Base-by-base conservation (phyloP, 2,888 invertebrate genomes). In the Drosophila longiperda region DNA sequence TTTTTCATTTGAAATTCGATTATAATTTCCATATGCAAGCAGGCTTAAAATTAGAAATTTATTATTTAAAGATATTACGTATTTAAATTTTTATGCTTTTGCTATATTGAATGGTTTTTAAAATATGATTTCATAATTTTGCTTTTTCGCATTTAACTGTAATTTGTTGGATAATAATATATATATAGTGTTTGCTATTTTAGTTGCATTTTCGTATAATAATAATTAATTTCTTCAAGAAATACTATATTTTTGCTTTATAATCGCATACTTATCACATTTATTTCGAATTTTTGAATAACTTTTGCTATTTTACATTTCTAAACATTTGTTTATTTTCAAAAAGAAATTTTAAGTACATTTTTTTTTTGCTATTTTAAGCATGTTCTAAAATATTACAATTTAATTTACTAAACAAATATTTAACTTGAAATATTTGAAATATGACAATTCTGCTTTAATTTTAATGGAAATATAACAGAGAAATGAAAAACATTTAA, bases 1-100 rank as follows among this genome's bases (percentile, higher is more conserved):
- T 12, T 20, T 53, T 60, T 54, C 58, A 66, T 75, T 60, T 74
- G 55, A 59, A 74, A 67, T 66, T 55, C 57, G 74, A 60, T 59
- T 73, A 53, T 40, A 54, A 54, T 71, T 57, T 26, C 26, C 26
- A 29, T 50, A 50, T 50, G 49, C 49, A 50, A 29, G 29, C 7
- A 15, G 45, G 3, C 45, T 45, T 45, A 15, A 4, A 20, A 45
- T 45, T 23, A 4, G 15, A 23, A 23, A 45, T 23, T 45, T 15
- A 15, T 15, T 45, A 1, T 15, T 4, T 2, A 7, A 45, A n/a
- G n/a, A n/a, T 11, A 20, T 6, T 1, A n/a, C 11, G 6, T 12
- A 5, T 34, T 12, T 15, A 6, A 2, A 15, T 36, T 36, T 3
- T 36, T 36, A n/a, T 8, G 17, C 17, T 12, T 45, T 23, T 45